Percentiles rank a stretch among this genome's conserved stretches.
Evolutionary conservation across 2,797 vertebrate genomes (phyloP).

Genomic region (Phataginus tricuspis): DNA sequence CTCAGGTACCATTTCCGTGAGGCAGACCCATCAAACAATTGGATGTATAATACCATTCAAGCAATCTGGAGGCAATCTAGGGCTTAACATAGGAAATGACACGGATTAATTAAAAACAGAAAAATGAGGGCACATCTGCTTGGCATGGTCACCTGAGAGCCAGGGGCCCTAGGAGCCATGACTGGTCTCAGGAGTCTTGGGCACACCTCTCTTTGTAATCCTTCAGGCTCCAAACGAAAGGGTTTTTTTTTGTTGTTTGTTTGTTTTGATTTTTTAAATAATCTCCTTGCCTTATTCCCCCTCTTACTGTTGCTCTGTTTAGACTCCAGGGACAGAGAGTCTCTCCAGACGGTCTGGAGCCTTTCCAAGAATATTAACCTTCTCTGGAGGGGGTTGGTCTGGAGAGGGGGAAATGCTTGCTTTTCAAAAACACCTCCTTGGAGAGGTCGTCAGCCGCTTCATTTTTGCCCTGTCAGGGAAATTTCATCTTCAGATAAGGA

Average conservation of each 20-base stretch:
- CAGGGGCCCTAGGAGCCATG: background rate
- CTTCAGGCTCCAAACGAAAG: background rate
- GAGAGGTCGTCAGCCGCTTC: constrained; percentile 35
- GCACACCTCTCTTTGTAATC: background rate
- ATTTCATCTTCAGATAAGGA: constrained; percentile 75
- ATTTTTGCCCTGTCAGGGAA: constrained; percentile 71
- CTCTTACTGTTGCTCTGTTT: constrained; percentile 22
- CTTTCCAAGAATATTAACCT: constrained; percentile 52
- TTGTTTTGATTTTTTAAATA: background rate
- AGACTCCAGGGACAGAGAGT: constrained; percentile 33
- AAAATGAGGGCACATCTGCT: background rate
- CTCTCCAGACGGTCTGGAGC: constrained; percentile 46
- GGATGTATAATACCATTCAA: too few species aligned
- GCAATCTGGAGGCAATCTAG: background rate
- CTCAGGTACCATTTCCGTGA: background rate
- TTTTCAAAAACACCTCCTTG: constrained; percentile 73
- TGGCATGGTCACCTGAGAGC: background rate
- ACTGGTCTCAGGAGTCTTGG: fast-evolving
- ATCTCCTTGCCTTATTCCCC: constrained; percentile 47
- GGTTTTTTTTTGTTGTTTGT: background rate
- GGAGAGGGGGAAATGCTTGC: constrained; percentile 72
- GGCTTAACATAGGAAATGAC: background rate
- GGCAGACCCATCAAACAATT: background rate
- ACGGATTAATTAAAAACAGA: background rate
- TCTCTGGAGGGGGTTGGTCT: constrained; percentile 32